These are phyloP conservation scores for Crossaster papposus DNA, from an alignment of 53 echinoderm and acorn worm genomes.

Conservation along the genomic window DNA sequence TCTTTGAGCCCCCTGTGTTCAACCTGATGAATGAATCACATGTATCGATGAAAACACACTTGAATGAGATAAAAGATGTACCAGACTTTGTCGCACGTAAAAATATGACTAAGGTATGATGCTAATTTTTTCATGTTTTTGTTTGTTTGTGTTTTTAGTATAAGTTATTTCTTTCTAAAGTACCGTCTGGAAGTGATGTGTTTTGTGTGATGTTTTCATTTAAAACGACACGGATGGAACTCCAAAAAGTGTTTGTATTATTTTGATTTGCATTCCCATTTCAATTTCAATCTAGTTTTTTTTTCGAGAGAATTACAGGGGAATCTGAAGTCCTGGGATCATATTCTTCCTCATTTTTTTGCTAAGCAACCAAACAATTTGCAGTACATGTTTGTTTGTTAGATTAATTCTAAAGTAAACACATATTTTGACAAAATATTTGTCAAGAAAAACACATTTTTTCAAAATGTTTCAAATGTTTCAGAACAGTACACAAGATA, in stretches of 20 bases:
- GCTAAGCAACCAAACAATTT: conserved; percentile 21
- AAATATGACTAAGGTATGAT: conserved; percentile 28
- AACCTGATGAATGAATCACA: conserved; percentile 36
- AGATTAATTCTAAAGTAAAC: conserved; percentile 14
- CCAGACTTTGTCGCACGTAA: conserved; percentile 17
- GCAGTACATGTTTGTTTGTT: conserved; percentile 22
- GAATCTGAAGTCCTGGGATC: not conserved
- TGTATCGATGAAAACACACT: conserved; percentile 1
- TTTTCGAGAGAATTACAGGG: conserved; percentile 14
- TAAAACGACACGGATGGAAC: too few species aligned
- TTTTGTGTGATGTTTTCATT: conserved; percentile 18
- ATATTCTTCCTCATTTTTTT: conserved; percentile 11
- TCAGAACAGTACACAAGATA: conserved; percentile 26
- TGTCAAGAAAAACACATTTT: conserved; percentile 14
- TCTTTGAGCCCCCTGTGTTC: conserved; percentile 28
- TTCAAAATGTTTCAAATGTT: conserved; percentile 21
- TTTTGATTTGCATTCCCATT: conserved; percentile 21
- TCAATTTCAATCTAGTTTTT: not conserved
- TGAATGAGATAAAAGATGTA: conserved; percentile 17
- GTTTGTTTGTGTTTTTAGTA: not conserved
- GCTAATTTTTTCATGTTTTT: conserved; percentile 2
- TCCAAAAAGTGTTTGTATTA: too few species aligned
- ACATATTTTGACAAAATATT: conserved; percentile 13
- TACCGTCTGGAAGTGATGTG: conserved; percentile 9
- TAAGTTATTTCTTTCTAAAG: not conserved